These are phyloP conservation scores for Drosophila tsacasi DNA, from an alignment of 1,140 invertebrate genomes.

Conservation along the genomic window DNA sequence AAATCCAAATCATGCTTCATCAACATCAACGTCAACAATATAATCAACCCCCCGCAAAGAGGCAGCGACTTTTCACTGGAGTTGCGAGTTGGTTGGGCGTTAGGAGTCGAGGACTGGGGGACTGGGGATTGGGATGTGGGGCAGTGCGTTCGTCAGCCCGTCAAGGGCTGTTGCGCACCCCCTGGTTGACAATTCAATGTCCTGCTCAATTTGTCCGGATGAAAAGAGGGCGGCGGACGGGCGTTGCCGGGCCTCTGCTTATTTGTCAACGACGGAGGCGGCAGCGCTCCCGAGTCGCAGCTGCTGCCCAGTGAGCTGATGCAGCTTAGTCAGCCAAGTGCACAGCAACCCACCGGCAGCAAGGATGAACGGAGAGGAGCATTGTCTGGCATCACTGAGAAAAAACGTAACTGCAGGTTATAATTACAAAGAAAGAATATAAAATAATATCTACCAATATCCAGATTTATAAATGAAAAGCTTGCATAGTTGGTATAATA, in stretches of 20 bases:
- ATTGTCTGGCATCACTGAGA: conserved; percentile 51
- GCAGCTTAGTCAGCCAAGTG: conserved; percentile 81
- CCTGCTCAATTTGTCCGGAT: conserved; percentile 81
- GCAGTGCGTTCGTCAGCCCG: conserved; percentile 35
- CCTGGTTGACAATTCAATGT: conserved; percentile 78
- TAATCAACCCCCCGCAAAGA: conserved; percentile 68
- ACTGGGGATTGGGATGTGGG: not conserved
- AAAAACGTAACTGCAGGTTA: not conserved
- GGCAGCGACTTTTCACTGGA: conserved; percentile 37
- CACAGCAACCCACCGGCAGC: conserved; percentile 52
- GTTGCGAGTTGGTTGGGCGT: conserved; percentile 12
- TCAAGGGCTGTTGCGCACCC: conserved; percentile 69
- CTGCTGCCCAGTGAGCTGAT: conserved; percentile 64
- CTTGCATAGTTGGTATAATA: too few relatives aligned
- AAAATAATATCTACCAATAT: not conserved
- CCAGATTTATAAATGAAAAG: not conserved
- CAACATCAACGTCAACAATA: conserved; percentile 84
- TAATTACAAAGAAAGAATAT: not conserved
- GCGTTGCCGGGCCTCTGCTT: conserved; percentile 32
- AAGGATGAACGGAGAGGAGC: conserved; percentile 26
- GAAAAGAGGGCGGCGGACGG: conserved; percentile 56
- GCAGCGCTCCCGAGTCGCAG: conserved; percentile 32
- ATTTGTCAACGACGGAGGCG: conserved; percentile 57
- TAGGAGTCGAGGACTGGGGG: not conserved
- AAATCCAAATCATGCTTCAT: conserved; percentile 84